Evolutionary conservation across 2,888 invertebrate genomes (phyloP), one percentile per base, ranked within the genome.

Genomic region (Frankliniella fusca): DNA sequence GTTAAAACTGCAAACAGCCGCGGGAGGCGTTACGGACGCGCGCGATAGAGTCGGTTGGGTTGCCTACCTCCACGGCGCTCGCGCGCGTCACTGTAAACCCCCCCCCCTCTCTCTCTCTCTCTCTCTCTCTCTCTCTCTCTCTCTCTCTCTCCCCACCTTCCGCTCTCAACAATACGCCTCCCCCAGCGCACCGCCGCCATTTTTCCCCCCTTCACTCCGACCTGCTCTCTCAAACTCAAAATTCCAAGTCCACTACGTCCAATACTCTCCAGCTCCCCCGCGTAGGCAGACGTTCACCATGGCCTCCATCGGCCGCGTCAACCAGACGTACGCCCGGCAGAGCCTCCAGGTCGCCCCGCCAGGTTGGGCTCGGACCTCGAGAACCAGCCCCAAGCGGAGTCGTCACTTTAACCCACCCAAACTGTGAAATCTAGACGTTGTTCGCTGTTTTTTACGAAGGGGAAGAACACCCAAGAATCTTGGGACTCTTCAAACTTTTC

Each of bases 261-360:
- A n/a, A n/a, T n/a, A n/a, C n/a, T n/a, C n/a, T n/a, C n/a, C n/a
- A n/a, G n/a, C n/a, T n/a, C n/a, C n/a, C n/a, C n/a, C n/a, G n/a
- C n/a, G n/a, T n/a, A n/a, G n/a, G 54, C 7, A 3, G 20, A 20
- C 54, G 54, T 54, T 38, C 38, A 80, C 80, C 23, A 49, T 80
- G 80, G 80, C 80, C 38, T 80, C 70, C 70, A 76, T 76, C 27
- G 12, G 12, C 23, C 70, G 8, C 23, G 70, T 76, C 23, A 76
- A 76, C 70, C 70, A 76, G 70, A 76, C n/a, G 12, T 76, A 8
- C 70, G 70, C 70, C 27, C 70, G 70, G 2, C 70, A 76, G 70
- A 76, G 70, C 70, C 70, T 76, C 9, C 70, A 76, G 70, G 8
- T n/a, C 70, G 70, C 70, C 11, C 70, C 70, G 23, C 10, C 27